Conservation (phyloP, 2,797 vertebrate genomes). For the Oreochromis mossambicus region DNA sequence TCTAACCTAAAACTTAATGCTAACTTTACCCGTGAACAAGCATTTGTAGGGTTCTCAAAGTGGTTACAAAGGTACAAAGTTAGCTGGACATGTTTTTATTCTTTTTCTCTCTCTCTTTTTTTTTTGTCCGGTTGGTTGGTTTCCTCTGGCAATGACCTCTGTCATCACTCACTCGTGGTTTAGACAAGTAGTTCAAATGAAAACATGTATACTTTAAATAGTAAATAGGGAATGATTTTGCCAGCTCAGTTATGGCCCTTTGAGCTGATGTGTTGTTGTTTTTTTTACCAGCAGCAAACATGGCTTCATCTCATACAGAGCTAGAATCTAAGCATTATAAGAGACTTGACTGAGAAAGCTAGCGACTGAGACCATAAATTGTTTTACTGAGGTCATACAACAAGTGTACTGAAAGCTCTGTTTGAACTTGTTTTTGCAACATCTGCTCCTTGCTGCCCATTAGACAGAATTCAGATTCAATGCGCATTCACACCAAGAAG, state of each 20-base stretch:
- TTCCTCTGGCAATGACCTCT: background rate
- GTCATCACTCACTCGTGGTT: background rate
- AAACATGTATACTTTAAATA: background rate
- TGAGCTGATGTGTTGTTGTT: too few species aligned
- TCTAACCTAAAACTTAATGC: background rate
- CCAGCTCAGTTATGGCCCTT: background rate
- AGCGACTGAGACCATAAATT: background rate
- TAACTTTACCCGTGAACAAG: background rate
- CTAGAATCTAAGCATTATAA: too few species aligned
- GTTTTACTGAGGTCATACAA: background rate
- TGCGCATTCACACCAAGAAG: background rate
- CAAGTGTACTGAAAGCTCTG: too few species aligned
- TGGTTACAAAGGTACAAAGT: background rate
- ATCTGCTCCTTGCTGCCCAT: background rate
- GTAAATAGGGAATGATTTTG: background rate
- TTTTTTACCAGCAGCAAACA: too few species aligned
- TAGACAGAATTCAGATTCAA: background rate
- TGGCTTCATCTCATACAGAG: too few species aligned
- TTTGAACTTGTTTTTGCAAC: background rate
- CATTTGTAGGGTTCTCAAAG: background rate
- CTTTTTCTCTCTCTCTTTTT: fast-evolving
- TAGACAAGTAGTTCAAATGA: background rate
- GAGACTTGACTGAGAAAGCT: too few species aligned
- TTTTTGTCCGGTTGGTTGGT: background rate
- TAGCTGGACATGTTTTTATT: background rate